phyloP scores from a whole-genome alignment of 2,797 vertebrate genomes.

The Bovichtus variegatus region DNA sequence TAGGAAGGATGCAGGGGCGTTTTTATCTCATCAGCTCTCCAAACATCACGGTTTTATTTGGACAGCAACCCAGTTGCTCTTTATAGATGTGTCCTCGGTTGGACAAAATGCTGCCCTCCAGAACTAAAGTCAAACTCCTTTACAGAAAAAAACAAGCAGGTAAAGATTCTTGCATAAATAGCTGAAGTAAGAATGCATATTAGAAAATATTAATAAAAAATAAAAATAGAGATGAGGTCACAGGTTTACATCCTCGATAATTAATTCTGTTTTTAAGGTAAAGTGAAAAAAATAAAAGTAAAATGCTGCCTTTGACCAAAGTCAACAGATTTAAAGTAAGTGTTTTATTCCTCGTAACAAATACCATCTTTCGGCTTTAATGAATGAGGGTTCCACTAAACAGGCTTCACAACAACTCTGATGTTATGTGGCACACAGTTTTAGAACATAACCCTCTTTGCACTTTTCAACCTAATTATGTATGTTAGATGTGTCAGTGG shows the following conservation, averaged over 20 bases:
- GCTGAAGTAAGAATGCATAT: background rate
- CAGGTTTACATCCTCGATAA: background rate
- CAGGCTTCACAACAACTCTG: background rate
- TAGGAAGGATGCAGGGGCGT: background rate
- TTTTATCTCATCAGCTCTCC: background rate
- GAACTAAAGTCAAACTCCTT: background rate
- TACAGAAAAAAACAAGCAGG: background rate
- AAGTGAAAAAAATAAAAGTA: background rate
- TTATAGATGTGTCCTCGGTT: background rate
- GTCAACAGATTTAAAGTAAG: background rate
- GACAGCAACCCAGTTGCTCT: background rate
- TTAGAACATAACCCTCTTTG: background rate
- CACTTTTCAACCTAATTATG: constrained; percentile 46
- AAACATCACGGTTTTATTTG: background rate
- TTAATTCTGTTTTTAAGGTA: background rate
- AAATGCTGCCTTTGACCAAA: background rate
- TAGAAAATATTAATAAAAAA: background rate
- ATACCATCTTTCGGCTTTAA: background rate
- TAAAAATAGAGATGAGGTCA: background rate
- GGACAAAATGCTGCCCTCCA: background rate
- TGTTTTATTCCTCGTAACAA: background rate
- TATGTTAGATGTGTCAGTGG: constrained; percentile 33
- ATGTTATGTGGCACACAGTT: background rate
- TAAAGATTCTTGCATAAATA: background rate
- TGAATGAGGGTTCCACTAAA: background rate